Evolutionary conservation across 2,797 vertebrate genomes (phyloP), one percentile per base, ranked within the genome.

Genomic region (Oceanodroma leucorhoa): DNA sequence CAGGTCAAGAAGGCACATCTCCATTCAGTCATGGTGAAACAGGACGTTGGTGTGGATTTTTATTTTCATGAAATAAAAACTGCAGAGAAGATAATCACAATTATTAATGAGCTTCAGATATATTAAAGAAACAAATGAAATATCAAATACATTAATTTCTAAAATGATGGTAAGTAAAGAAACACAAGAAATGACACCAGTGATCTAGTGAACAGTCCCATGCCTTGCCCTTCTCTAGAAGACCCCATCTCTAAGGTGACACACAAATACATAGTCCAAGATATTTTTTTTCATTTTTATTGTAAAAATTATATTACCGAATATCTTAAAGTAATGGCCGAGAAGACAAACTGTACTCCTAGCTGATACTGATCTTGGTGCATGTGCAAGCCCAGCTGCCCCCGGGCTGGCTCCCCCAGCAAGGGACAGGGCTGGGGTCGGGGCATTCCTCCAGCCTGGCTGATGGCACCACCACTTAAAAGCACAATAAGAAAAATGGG

Each of bases 391-490:
- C 41, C 64, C 62, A 43, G 45, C 22, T 7, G 1, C 14, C 27
- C 57, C 30, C 12, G 0, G 45, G 38, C 14, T 67, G 1, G 0
- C 13, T 70, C 45, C 21, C 5, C 0, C 8, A 60, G 75, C 50
- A 72, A 81, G 32, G 38, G 32, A 26, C 27, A n/a, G 0, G 24
- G 34, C 36, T 78, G 41, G 48, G 27, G 38, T 57, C 2, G 1
- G 67, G 34, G 32, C 88, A 75, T 75, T 96, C 73, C 69, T 67
- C 45, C 77, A 87, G 51, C 38, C 60, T 72, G 87, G 67, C 60
- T 54, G 46, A 60, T 43, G 79, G 51, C 46, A 65, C 46, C 65
- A 61, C 34, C 51, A 32, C 66, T 87, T 75, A 57, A 94, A 93
- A 79, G 30, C 62, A 70, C 60, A 77, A 58, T 58, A n/a, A 90